phyloP scores from a whole-genome alignment of 64 coral and sea anemone species.

The Dendrophyllia cribrosa region DNA sequence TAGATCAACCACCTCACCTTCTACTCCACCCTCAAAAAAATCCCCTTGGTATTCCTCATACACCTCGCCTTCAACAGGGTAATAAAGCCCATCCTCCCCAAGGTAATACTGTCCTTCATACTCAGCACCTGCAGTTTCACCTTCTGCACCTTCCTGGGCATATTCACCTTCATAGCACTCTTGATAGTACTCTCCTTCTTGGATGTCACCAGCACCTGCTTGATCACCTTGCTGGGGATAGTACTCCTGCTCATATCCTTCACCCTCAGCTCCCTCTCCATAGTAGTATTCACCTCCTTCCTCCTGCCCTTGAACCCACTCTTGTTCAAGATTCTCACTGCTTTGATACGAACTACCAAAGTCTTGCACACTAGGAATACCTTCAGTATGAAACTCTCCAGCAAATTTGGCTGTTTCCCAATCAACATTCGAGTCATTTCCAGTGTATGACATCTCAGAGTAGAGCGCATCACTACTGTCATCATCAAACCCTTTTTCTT shows the following conservation, averaged over 20 bases:
- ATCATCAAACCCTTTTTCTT: neutral
- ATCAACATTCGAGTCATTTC: constrained; percentile 15
- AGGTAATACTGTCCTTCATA: constrained; percentile 50
- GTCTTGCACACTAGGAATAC: neutral
- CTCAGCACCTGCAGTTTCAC: neutral
- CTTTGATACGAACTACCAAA: neutral
- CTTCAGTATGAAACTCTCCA: neutral
- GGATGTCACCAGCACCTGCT: neutral
- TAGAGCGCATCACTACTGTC: neutral
- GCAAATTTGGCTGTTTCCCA: constrained; percentile 7
- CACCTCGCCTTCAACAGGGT: constrained; percentile 23
- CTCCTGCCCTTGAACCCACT: neutral
- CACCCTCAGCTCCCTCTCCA: constrained; percentile 19
- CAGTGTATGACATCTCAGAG: neutral
- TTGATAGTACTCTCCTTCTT: constrained; percentile 7
- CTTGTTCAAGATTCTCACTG: neutral
- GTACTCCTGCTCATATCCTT: constrained; percentile 31
- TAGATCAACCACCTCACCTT: neutral
- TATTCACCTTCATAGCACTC: constrained; percentile 39
- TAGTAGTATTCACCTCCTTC: constrained; percentile 32
- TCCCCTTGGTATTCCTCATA: constrained; percentile 35
- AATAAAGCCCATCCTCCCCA: constrained; percentile 36
- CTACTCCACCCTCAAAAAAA: neutral
- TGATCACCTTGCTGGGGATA: neutral
- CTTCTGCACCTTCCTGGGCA: constrained; percentile 10